A percentile compares a stretch with the other conserved stretches of the same genome.
These are phyloP conservation scores for Tenebrio molitor DNA, from an alignment of 1,140 invertebrate genomes.

Conservation along the genomic window DNA sequence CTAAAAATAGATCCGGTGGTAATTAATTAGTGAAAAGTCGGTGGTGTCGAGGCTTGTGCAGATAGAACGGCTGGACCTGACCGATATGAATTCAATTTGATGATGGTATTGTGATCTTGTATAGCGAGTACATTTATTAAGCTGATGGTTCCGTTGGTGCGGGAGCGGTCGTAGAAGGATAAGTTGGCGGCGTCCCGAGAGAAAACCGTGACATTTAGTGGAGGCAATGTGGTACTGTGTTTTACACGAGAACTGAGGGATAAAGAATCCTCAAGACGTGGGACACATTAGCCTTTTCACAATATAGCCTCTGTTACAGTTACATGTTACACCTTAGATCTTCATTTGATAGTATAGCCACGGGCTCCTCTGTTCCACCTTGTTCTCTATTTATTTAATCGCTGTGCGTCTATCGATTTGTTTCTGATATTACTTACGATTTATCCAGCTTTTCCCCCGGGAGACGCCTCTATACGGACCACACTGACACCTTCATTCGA, in stretches of 20 bases:
- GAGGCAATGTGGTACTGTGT: constrained; percentile 51
- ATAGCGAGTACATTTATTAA: constrained; percentile 45
- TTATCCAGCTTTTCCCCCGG: constrained; percentile 38
- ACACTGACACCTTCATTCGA: constrained; percentile 33
- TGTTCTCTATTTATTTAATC: constrained; percentile 49
- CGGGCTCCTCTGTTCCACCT: constrained; percentile 25
- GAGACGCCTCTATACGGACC: constrained; percentile 24
- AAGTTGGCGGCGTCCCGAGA: constrained; percentile 46
- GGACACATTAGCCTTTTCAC: constrained; percentile 51
- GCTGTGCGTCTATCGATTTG: constrained; percentile 46
- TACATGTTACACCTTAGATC: constrained; percentile 51
- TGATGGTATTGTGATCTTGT: constrained; percentile 47
- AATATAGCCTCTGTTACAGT: constrained; percentile 47
- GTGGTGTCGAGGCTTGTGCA: too few relatives aligned
- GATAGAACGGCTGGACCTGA: not conserved
- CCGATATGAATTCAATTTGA: constrained; percentile 46
- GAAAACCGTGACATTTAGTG: constrained; percentile 54
- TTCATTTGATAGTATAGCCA: constrained; percentile 51
- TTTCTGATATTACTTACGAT: constrained; percentile 44
- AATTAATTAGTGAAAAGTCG: too few relatives aligned
- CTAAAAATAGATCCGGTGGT: too few relatives aligned
- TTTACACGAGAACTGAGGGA: constrained; percentile 51
- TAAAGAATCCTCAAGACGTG: constrained; percentile 51
- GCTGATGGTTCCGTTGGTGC: constrained; percentile 41
- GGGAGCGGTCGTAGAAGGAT: constrained; percentile 45